Evolutionary conservation across 2,113 vertebrate genomes (phyloP).

Genomic region (Heteronetta atricapilla): DNA sequence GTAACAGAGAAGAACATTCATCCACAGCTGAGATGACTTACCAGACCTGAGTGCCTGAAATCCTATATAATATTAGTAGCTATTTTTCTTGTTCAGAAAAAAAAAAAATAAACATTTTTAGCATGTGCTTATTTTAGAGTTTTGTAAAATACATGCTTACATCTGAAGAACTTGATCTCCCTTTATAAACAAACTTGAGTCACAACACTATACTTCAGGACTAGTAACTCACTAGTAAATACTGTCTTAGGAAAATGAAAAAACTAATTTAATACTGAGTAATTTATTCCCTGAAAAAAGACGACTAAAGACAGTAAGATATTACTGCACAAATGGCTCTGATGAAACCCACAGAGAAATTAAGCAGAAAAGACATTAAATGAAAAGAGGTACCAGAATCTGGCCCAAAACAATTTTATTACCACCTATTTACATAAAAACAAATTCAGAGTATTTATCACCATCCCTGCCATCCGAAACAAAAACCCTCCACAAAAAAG

Average conservation of each 20-base stretch:
- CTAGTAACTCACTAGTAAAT: background rate
- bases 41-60: background rate
- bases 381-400: background rate
- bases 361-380: background rate
- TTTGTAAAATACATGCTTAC: background rate
- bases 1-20: background rate
- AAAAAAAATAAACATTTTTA: background rate
- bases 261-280: background rate
- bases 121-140: background rate
- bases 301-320: background rate
- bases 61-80: background rate
- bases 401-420: background rate
- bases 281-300: background rate
- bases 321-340: background rate
- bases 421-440: background rate
- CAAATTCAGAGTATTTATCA: background rate
- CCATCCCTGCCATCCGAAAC: background rate
- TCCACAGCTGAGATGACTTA: background rate
- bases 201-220: background rate
- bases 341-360: background rate
- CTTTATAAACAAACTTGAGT: background rate
- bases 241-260: background rate
- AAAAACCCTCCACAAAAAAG: background rate
- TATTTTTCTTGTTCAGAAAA: background rate
- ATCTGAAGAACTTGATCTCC: background rate